A percentile compares a stretch with the other conserved stretches of the same genome.
These are phyloP conservation scores for Ardeotis arabs DNA, from an alignment of 2,113 vertebrate species.

Conservation along the genomic window DNA sequence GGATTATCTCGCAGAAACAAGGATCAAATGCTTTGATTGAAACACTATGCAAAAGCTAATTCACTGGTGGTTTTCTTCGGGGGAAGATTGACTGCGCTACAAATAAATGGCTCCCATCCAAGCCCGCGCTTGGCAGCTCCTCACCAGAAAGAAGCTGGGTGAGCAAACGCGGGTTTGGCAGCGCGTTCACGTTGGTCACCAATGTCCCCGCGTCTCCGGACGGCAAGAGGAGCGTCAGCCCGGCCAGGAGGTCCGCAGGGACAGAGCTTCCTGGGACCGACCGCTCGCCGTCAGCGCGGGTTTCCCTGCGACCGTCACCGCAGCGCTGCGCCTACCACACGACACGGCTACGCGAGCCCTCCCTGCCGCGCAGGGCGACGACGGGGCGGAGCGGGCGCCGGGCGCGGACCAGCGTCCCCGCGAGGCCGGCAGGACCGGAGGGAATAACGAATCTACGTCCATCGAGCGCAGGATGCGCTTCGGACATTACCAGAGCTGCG, in stretches of 20 bases:
- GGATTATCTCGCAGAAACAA: conserved; percentile 85
- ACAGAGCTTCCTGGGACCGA: neutral
- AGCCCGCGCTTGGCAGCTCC: conserved; percentile 46
- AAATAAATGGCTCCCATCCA: conserved; percentile 72
- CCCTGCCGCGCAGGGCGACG: neutral
- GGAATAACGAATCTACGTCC: neutral
- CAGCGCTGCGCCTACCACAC: no score
- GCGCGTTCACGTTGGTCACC: neutral
- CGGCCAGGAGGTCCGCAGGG: accelerated
- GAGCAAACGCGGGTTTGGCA: neutral
- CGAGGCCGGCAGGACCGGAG: neutral
- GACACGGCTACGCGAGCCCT: no score
- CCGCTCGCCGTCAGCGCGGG: accelerated
- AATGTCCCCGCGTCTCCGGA: neutral
- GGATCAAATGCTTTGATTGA: conserved; percentile 84
- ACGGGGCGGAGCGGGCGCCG: neutral
- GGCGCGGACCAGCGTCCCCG: neutral
- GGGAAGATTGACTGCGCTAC: conserved; percentile 66
- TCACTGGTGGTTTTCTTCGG: conserved; percentile 73
- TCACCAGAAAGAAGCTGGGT: neutral
- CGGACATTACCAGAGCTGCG: no score
- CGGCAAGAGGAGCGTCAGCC: neutral
- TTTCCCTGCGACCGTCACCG: accelerated
- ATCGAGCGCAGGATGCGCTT: no score
- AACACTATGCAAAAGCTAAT: conserved; percentile 80